phyloP scores from a whole-genome alignment of 2,113 vertebrate species.

The Ophiodon elongatus region DNA sequence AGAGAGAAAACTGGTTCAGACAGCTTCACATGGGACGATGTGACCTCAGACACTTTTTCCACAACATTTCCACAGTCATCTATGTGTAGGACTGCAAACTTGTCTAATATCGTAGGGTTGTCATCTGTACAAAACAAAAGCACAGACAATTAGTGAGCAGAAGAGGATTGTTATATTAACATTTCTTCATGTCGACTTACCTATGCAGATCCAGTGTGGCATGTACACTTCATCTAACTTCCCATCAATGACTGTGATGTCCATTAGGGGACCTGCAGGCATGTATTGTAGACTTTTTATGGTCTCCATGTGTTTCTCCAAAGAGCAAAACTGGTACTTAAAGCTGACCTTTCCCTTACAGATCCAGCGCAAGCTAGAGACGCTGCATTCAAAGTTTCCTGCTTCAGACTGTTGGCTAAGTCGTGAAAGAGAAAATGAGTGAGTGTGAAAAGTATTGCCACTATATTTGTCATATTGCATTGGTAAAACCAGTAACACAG shows the following conservation, averaged over 20 bases:
- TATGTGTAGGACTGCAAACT: constrained; percentile 51
- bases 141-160: not conserved
- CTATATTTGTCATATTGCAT: no score
- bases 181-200: constrained; percentile 17
- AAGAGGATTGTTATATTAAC: not conserved
- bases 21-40: constrained; percentile 44
- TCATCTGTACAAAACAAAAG: constrained; percentile 31
- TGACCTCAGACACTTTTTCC: constrained; percentile 40
- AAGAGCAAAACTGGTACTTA: constrained; percentile 40
- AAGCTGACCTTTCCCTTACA: constrained; percentile 41
- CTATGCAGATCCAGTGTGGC: constrained; percentile 53
- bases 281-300: constrained; percentile 11
- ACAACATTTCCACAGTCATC: constrained; percentile 41
- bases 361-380: constrained; percentile 50
- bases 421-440: not conserved
- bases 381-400: constrained; percentile 41
- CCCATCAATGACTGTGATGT: constrained; percentile 40
- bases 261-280: constrained; percentile 53
- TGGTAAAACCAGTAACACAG: no score
- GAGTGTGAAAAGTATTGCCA: no score
- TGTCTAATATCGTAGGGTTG: not conserved
- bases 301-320: constrained; percentile 21
- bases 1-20: constrained; percentile 29
- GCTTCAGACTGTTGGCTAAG: constrained; percentile 46
- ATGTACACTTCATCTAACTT: constrained; percentile 37